A percentile compares a stretch with the other conserved stretches of the same genome.
These are phyloP conservation scores for Augochlora pura DNA, from an alignment of 1,140 invertebrate genomes.

Conservation along the genomic window DNA sequence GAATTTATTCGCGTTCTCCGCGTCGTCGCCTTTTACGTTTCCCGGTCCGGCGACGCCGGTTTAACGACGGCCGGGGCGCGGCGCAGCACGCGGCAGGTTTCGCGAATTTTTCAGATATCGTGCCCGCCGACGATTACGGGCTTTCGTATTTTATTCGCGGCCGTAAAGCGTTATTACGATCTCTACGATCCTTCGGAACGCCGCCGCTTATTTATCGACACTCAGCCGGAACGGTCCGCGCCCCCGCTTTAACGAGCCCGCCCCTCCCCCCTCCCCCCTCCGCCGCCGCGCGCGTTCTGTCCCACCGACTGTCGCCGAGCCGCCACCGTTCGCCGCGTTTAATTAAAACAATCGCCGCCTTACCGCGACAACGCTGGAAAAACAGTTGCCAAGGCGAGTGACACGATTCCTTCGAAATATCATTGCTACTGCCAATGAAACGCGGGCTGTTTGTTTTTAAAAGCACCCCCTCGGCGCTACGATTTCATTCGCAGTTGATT, in stretches of 20 bases:
- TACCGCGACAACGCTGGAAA: background rate
- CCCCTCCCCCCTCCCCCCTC: too few species aligned
- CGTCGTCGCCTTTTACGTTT: background rate
- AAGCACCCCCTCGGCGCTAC: too few species aligned
- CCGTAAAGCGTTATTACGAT: slow-evolving; percentile 16
- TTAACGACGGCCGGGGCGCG: background rate
- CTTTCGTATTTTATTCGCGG: slow-evolving; percentile 6
- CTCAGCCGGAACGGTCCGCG: background rate
- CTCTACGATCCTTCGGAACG: slow-evolving; percentile 4
- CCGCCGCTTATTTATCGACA: slow-evolving; percentile 5
- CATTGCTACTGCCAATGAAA: background rate
- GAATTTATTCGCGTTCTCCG: background rate
- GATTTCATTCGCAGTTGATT: too few species aligned
- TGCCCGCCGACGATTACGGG: background rate
- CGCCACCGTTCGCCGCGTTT: background rate
- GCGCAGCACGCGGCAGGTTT: background rate
- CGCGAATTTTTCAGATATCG: slow-evolving; percentile 18
- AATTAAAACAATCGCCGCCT: background rate
- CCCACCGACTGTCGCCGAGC: background rate
- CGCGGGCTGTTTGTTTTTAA: too few species aligned
- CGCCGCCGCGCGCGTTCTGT: background rate
- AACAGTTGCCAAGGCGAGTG: background rate
- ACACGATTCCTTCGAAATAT: background rate
- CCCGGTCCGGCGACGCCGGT: background rate
- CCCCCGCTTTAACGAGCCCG: slow-evolving; percentile 1